Conservation (phyloP, 1,140 invertebrate species). For the Drosophila lowei region DNA sequence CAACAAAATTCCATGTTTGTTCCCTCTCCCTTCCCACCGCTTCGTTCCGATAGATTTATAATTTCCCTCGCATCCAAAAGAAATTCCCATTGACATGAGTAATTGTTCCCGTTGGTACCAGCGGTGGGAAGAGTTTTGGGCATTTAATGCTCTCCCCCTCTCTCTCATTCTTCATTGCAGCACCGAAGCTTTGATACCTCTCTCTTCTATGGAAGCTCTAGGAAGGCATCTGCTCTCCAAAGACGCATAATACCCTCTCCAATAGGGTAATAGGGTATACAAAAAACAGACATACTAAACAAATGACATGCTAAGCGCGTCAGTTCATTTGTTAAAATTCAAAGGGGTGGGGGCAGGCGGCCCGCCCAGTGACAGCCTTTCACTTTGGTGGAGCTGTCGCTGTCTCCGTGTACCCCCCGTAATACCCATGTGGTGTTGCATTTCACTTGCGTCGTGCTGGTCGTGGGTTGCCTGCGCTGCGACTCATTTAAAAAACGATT, state of each 20-base stretch:
- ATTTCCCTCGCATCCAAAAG: constrained; percentile 39
- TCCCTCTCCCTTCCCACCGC: constrained; percentile 4
- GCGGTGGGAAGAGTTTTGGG: constrained; percentile 18
- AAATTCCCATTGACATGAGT: constrained; percentile 24
- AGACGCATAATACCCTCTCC: background rate
- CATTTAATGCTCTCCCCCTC: constrained; percentile 20
- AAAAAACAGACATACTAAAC: constrained; percentile 36
- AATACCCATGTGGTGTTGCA: constrained; percentile 69
- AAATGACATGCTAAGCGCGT: constrained; percentile 70
- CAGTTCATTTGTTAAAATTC: constrained; percentile 69
- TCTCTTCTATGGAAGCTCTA: constrained; percentile 9
- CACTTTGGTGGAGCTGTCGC: constrained; percentile 4
- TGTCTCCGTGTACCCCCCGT: constrained; percentile 45
- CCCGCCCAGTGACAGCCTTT: constrained; percentile 11
- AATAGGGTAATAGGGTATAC: background rate
- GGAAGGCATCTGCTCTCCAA: background rate
- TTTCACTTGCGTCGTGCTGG: constrained; percentile 64
- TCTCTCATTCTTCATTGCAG: too few relatives aligned
- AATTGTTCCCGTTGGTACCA: constrained; percentile 42
- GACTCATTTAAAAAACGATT: constrained; percentile 74
- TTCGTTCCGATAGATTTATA: constrained; percentile 54
- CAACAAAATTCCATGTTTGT: constrained; percentile 11
- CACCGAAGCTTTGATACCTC: too few relatives aligned
- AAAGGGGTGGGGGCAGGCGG: constrained; percentile 5
- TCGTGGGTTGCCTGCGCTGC: constrained; percentile 26